Evolutionary conservation across 2,113 vertebrate genomes (phyloP).

Genomic region (Tupaia chinensis): DNA sequence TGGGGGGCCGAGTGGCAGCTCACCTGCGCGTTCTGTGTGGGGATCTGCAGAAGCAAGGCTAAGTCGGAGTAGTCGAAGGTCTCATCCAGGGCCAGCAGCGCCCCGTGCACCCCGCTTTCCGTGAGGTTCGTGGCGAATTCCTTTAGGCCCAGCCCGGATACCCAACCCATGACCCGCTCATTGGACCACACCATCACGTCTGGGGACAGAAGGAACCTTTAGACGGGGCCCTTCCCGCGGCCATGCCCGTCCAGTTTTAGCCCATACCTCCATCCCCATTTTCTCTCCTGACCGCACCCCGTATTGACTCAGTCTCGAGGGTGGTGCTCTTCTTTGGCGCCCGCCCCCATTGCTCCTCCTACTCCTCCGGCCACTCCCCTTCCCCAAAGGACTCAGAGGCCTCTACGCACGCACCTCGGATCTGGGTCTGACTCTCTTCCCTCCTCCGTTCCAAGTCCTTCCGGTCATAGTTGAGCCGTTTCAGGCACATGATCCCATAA

Average conservation of each 20-base stretch:
- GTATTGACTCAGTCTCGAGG: not conserved
- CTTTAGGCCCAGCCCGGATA: constrained; percentile 94
- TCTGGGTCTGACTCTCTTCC: constrained; percentile 93
- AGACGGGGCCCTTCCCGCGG: not conserved
- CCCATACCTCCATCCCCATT: not conserved
- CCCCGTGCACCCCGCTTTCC: constrained; percentile 96
- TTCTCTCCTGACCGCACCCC: not conserved
- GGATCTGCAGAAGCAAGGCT: constrained; percentile 95
- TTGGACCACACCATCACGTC: constrained; percentile 98
- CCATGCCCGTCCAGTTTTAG: not conserved
- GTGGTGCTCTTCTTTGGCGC: not conserved
- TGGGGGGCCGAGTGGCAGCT: not conserved
- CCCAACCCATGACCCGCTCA: constrained; percentile 96
- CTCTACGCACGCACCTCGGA: constrained; percentile 89
- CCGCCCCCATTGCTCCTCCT: not conserved
- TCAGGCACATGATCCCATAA: constrained; percentile 97
- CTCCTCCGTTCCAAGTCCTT: constrained; percentile 95
- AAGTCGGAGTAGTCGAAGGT: constrained; percentile 96
- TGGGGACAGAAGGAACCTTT: constrained; percentile 70
- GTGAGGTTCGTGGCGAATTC: constrained; percentile 94
- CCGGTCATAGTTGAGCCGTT: constrained; percentile 95
- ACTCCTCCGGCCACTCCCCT: not conserved
- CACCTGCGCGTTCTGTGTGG: constrained; percentile 96
- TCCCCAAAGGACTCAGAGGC: not conserved
- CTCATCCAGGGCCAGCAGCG: constrained; percentile 94